Conservation (phyloP, 1,140 invertebrate genomes). For the Orchesella cincta region DNA sequence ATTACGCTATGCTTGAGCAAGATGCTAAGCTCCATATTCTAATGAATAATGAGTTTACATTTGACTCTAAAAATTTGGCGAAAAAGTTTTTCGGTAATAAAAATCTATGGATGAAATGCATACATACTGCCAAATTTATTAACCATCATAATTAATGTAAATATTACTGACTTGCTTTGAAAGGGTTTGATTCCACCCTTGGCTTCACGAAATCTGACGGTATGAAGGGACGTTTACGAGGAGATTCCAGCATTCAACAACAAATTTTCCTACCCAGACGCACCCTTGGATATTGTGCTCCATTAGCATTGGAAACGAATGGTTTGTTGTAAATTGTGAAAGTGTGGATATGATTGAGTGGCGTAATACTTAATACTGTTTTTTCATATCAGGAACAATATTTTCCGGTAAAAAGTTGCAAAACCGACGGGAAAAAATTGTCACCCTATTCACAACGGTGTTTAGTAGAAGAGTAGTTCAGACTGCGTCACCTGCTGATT, state of each 20-base stretch:
- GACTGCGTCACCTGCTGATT: slow-evolving; percentile 64
- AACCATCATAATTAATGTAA: slow-evolving; percentile 37
- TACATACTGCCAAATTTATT: slow-evolving; percentile 12
- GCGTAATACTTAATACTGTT: neutral
- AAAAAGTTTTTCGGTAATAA: slow-evolving; percentile 73
- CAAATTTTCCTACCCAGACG: slow-evolving; percentile 74
- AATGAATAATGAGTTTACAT: slow-evolving; percentile 74
- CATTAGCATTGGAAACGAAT: slow-evolving; percentile 78
- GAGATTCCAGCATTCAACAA: slow-evolving; percentile 68
- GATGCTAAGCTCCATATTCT: slow-evolving; percentile 80
- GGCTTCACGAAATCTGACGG: slow-evolving; percentile 77
- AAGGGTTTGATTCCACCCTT: slow-evolving; percentile 70
- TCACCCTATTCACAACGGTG: slow-evolving; percentile 69
- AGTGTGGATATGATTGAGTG: neutral
- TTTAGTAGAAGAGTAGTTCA: slow-evolving; percentile 69
- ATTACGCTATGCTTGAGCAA: slow-evolving; percentile 74
- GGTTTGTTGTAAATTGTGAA: slow-evolving; percentile 59
- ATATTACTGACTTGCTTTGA: slow-evolving; percentile 38
- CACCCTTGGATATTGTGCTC: slow-evolving; percentile 74
- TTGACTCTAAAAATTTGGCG: slow-evolving; percentile 68
- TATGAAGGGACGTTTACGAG: slow-evolving; percentile 61
- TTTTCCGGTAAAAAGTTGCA: slow-evolving; percentile 67
- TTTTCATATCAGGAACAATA: slow-evolving; percentile 58
- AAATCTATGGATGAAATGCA: slow-evolving; percentile 20
- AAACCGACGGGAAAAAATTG: slow-evolving; percentile 60